A percentile compares a stretch with the other conserved stretches of the same genome.
Conservation (phyloP, 1,140 invertebrate species). For the Aethina tumida region DNA sequence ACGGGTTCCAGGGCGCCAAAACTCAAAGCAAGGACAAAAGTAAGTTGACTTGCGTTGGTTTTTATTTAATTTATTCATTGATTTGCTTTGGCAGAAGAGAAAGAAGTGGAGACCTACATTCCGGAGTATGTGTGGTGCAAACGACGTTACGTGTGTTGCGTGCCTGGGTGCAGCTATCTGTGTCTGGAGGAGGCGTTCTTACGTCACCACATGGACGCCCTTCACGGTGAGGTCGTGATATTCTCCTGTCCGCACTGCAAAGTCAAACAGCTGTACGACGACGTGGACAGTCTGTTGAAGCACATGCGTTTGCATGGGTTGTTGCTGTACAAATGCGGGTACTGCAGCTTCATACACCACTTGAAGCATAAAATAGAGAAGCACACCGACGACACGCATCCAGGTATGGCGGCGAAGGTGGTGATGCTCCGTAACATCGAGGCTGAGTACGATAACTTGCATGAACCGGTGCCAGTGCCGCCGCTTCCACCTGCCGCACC, state of each 20-base stretch:
- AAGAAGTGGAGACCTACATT: constrained; percentile 28
- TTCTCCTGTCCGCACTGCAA: constrained; percentile 65
- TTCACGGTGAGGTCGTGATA: constrained; percentile 49
- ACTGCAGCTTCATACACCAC: constrained; percentile 55
- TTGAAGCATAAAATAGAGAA: constrained; percentile 52
- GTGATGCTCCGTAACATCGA: constrained; percentile 45
- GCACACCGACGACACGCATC: constrained; percentile 54
- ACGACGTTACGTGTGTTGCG: constrained; percentile 58
- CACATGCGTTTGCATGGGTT: constrained; percentile 68
- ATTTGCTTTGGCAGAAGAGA: constrained; percentile 14
- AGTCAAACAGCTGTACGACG: constrained; percentile 23
- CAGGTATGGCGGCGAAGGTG: constrained; percentile 25
- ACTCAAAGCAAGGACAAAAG: constrained; percentile 16
- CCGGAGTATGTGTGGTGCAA: constrained; percentile 56
- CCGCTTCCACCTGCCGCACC: constrained; percentile 29
- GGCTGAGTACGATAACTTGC: constrained; percentile 24
- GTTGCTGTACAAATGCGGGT: constrained; percentile 56
- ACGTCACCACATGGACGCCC: constrained; percentile 56
- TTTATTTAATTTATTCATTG: constrained; percentile 3
- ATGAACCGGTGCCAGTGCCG: constrained; percentile 8
- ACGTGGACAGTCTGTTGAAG: constrained; percentile 41
- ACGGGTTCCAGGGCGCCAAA: constrained; percentile 33
- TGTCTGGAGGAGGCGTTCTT: constrained; percentile 62
- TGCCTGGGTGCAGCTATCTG: constrained; percentile 56
- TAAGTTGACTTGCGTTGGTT: constrained; percentile 9